A percentile compares a stretch with the other conserved stretches of the same genome.
Evolutionary conservation across 2,113 vertebrate species (phyloP).

Genomic region (Henicopernis longicauda): DNA sequence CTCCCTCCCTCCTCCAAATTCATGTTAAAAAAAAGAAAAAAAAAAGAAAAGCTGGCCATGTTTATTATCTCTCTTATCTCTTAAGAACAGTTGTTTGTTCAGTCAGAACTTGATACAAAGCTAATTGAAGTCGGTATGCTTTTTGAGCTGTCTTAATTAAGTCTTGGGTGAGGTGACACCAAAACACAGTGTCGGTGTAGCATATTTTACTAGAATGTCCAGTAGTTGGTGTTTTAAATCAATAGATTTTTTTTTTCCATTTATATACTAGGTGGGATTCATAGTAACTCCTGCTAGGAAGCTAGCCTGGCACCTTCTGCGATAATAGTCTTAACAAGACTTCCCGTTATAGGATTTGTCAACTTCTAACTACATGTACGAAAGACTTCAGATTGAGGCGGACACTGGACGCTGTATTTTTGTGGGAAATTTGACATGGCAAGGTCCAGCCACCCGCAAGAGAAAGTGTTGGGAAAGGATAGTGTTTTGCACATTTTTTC

Average conservation of each 20-base stretch:
- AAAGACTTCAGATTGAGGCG: neutral
- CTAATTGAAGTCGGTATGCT: neutral
- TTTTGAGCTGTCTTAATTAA: neutral
- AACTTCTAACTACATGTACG: neutral
- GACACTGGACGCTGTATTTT: neutral
- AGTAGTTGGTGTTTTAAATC: neutral
- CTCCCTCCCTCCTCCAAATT: neutral
- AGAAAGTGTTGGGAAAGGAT: neutral
- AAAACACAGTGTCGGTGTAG: neutral
- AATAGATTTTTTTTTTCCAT: neutral
- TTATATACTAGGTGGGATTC: neutral
- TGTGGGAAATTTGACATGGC: neutral
- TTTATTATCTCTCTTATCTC: neutral
- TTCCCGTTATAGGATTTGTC: neutral
- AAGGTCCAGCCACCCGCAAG: neutral
- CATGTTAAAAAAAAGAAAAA: neutral
- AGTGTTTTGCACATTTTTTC: neutral
- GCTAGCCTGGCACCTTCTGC: neutral
- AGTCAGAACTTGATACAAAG: neutral
- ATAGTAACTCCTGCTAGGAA: neutral
- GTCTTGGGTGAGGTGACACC: neutral
- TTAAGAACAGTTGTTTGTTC: neutral
- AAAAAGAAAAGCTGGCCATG: neutral
- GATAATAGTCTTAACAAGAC: neutral
- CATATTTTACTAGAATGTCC: neutral